Conservation (phyloP, 2,113 vertebrate genomes). For the Psammodynastes pulverulentus region DNA sequence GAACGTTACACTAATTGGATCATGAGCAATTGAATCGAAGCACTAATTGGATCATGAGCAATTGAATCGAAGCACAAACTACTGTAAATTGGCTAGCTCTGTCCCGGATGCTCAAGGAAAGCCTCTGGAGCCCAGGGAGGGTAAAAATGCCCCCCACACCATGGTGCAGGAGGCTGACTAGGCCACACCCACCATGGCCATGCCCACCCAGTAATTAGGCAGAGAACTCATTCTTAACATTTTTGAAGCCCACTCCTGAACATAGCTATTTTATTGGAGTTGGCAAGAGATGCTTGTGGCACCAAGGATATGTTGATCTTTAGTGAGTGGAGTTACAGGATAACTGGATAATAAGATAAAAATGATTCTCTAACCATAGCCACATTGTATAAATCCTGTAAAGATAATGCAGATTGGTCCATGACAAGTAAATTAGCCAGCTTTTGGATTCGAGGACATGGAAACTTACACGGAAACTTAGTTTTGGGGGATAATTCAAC, state of each 20-base stretch:
- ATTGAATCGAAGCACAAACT: not conserved
- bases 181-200: too few relatives aligned
- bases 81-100: not conserved
- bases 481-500: not conserved
- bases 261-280: not conserved
- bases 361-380: not conserved
- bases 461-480: not conserved
- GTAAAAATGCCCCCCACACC: too few relatives aligned
- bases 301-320: not conserved
- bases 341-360: not conserved
- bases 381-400: not conserved
- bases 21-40: not conserved
- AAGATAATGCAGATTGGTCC: not conserved
- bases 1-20: not conserved
- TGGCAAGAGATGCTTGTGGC: not conserved
- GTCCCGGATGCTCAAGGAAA: too few relatives aligned
- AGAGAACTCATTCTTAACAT: too few relatives aligned
- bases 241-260: too few relatives aligned
- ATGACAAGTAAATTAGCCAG: not conserved
- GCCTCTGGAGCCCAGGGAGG: too few relatives aligned
- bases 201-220: too few relatives aligned
- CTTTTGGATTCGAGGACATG: not conserved
- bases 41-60: not conserved
- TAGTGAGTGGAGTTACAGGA: not conserved
- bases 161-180: too few relatives aligned